Conservation (phyloP, 2,888 invertebrate genomes). For the Exocentrus adspersus region DNA sequence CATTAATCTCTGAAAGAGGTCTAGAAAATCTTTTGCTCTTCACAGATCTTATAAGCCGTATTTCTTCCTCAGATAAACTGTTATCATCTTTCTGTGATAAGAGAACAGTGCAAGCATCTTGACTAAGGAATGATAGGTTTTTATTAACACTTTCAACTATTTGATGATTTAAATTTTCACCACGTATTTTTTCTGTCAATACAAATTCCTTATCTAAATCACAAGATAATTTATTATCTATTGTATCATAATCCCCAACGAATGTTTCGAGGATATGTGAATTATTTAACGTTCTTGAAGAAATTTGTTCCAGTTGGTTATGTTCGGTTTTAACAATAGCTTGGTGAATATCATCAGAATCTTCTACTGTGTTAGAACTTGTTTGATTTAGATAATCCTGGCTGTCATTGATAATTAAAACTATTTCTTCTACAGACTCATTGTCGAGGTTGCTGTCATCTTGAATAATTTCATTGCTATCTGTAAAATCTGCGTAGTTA, state of each 20-base stretch:
- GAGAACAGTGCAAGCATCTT: background rate
- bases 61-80: conserved; percentile 39
- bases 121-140: background rate
- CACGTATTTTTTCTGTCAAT: background rate
- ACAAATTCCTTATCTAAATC: background rate
- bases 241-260: background rate
- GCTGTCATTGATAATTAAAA: conserved; percentile 8
- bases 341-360: too few relatives aligned
- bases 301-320: background rate
- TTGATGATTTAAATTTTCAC: background rate
- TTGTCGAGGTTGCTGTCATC: background rate
- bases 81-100: background rate
- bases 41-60: conserved; percentile 30
- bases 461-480: background rate
- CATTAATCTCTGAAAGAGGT: conserved; percentile 53
- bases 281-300: background rate
- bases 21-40: conserved; percentile 35
- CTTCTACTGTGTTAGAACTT: background rate
- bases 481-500: background rate
- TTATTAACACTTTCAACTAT: conserved; percentile 6
- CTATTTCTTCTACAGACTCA: conserved; percentile 16
- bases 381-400: background rate
- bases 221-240: background rate
- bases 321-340: background rate
- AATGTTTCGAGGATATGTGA: background rate